Evolutionary conservation across 2,113 vertebrate genomes (phyloP).

Genomic region (Gymnobelideus leadbeateri): DNA sequence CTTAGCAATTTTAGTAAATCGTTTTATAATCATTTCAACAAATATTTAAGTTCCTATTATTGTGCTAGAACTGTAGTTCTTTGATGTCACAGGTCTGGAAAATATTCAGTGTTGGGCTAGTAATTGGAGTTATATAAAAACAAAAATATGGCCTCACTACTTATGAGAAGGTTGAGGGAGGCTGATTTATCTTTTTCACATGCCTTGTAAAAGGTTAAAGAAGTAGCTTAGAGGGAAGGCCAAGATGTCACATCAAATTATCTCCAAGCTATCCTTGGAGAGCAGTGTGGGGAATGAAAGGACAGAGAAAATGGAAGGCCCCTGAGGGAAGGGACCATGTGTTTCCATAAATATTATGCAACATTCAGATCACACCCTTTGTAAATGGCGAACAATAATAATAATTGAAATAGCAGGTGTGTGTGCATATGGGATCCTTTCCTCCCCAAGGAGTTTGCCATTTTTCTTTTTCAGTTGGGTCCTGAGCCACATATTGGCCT

Average conservation of each 20-base stretch:
- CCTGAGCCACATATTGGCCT: background rate
- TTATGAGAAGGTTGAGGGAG: slow-evolving; percentile 14
- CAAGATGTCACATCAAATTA: background rate
- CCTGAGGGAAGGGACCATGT: slow-evolving; percentile 13
- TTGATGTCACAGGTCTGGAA: background rate
- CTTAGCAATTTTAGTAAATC: background rate
- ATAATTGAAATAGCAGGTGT: slow-evolving; percentile 25
- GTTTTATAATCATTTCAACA: background rate
- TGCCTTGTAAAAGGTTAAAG: background rate
- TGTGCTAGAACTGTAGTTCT: background rate
- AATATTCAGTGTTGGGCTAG: background rate
- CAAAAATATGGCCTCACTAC: background rate
- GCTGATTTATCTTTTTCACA: slow-evolving; percentile 3
- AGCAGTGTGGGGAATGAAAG: background rate
- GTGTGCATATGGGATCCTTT: background rate
- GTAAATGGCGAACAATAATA: background rate
- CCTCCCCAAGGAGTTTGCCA: background rate
- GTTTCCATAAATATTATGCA: background rate
- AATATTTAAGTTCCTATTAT: background rate
- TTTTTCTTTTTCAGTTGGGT: slow-evolving; percentile 37
- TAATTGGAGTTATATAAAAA: background rate
- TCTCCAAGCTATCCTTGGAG: background rate
- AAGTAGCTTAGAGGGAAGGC: slow-evolving; percentile 7
- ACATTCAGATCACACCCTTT: slow-evolving; percentile 8
- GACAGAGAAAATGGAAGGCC: slow-evolving; percentile 12